A percentile compares a stretch with the other conserved stretches of the same genome.
Evolutionary conservation across 2,797 vertebrate species (phyloP).

Genomic region (Coregonus sp.): DNA sequence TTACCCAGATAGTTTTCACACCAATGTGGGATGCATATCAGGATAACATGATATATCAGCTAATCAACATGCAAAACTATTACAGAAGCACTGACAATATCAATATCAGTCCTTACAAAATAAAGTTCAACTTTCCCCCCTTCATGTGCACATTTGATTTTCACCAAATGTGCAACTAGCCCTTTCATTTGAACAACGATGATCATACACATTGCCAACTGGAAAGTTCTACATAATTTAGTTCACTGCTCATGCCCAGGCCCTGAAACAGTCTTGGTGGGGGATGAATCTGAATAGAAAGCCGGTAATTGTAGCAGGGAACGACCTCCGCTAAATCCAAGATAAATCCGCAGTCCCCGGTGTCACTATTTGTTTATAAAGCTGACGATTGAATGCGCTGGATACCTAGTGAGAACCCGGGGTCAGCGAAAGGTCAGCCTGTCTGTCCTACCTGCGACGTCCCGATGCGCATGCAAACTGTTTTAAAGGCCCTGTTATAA

Average conservation of each 20-base stretch:
- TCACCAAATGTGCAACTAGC: background rate
- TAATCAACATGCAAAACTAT: background rate
- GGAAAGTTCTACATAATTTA: conserved; percentile 12
- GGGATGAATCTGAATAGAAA: background rate
- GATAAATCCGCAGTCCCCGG: conserved; percentile 26
- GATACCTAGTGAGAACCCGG: conserved; percentile 48
- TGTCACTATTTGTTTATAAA: conserved; percentile 58
- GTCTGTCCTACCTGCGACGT: conserved; percentile 37
- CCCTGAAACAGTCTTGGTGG: too few relatives aligned
- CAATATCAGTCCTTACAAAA: background rate
- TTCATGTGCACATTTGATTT: background rate
- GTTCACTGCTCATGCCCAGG: background rate
- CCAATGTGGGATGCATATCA: background rate
- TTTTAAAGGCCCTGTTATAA: background rate
- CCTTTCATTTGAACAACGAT: background rate
- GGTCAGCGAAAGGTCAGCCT: conserved; percentile 76
- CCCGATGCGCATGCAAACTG: background rate
- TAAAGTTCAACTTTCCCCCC: background rate
- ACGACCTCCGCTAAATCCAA: conserved; percentile 9
- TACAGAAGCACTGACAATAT: background rate
- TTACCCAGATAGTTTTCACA: background rate
- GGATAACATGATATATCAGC: background rate
- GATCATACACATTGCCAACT: background rate
- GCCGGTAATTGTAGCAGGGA: conserved; percentile 9
- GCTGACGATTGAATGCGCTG: conserved; percentile 38